These are phyloP conservation scores for Panthera tigris DNA, from an alignment of 2,113 vertebrate species.

Conservation along the genomic window DNA sequence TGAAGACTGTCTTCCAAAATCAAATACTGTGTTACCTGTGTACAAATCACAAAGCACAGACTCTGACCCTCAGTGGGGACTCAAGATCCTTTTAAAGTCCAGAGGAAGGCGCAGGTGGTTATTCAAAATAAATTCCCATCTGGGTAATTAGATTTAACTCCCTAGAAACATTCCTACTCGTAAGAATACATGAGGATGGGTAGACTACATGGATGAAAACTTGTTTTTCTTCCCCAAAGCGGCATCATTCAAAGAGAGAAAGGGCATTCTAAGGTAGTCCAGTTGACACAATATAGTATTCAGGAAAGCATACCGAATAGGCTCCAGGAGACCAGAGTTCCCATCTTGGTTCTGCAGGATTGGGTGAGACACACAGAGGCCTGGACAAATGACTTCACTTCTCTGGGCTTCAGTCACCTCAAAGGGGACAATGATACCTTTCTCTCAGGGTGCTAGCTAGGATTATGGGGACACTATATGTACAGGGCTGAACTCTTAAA, in stretches of 20 bases:
- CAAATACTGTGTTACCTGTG: background rate
- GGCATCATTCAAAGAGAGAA: background rate
- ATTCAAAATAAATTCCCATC: constrained; percentile 47
- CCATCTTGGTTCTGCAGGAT: background rate
- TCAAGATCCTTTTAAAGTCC: background rate
- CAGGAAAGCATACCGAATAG: background rate
- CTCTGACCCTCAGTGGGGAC: background rate
- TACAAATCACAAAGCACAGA: background rate
- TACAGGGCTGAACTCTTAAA: background rate
- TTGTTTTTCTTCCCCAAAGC: background rate
- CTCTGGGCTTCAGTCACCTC: background rate
- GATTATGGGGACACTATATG: fast-evolving
- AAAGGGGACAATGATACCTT: background rate
- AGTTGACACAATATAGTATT: background rate
- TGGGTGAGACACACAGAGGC: background rate
- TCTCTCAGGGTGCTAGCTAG: background rate
- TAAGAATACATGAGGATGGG: background rate
- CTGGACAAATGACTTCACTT: background rate
- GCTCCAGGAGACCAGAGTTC: no score
- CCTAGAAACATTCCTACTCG: background rate
- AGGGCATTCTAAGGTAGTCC: background rate
- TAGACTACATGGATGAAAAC: background rate
- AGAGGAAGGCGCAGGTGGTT: constrained; percentile 14
- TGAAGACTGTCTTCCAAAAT: background rate
- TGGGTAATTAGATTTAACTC: constrained; percentile 35